Evolutionary conservation across 1,140 invertebrate species (phyloP).

Genomic region (Solenopsis fugax): DNA sequence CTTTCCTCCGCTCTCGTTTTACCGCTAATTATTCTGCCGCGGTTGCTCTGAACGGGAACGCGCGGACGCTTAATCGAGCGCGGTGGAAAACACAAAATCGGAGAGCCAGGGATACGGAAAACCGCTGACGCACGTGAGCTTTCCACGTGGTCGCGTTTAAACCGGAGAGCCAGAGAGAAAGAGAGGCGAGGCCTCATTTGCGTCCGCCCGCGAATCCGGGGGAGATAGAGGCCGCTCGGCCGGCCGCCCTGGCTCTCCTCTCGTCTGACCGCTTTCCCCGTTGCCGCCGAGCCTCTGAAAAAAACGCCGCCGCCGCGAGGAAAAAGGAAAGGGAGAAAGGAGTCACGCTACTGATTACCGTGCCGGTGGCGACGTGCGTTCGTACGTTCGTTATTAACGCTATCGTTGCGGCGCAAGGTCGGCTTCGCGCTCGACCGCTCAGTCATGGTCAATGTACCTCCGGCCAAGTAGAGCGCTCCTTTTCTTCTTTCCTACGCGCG

Average conservation of each 20-base stretch:
- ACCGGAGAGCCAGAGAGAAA: background rate
- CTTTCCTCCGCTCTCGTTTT: slow-evolving; percentile 4
- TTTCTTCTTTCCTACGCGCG: background rate
- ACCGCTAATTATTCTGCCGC: slow-evolving; percentile 73
- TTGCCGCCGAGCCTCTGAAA: background rate
- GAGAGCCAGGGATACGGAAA: slow-evolving; percentile 69
- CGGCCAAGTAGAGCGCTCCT: slow-evolving; percentile 13
- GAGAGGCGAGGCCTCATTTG: slow-evolving; percentile 60
- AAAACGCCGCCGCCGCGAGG: slow-evolving; percentile 9
- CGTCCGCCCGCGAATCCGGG: slow-evolving; percentile 29
- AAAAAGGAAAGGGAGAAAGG: background rate
- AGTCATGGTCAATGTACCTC: slow-evolving; percentile 5
- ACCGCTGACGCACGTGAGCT: slow-evolving; percentile 72
- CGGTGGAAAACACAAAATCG: slow-evolving; percentile 58
- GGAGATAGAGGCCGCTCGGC: background rate
- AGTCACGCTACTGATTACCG: background rate
- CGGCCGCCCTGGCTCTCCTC: background rate
- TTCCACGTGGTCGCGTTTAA: slow-evolving; percentile 70
- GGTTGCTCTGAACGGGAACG: slow-evolving; percentile 18
- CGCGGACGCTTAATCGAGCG: slow-evolving; percentile 66
- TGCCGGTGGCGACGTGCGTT: background rate
- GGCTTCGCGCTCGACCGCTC: slow-evolving; percentile 3
- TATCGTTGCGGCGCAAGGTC: slow-evolving; percentile 36
- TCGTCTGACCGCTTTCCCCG: background rate
- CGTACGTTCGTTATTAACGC: slow-evolving; percentile 10